Base-by-base conservation (phyloP, 2,113 vertebrate genomes). In the Spilogale gracilis region DNA sequence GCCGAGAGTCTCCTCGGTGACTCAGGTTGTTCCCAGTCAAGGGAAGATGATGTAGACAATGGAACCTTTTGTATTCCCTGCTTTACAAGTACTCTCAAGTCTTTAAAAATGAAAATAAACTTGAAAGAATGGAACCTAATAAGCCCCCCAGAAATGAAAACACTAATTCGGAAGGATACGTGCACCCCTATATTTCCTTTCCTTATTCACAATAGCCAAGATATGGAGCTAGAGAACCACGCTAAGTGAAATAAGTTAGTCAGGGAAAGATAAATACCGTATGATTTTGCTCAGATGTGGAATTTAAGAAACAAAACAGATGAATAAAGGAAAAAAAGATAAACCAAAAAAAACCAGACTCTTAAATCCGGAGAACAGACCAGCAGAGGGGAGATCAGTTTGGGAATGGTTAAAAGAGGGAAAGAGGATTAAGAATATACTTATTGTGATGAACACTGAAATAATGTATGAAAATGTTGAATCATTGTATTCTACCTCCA, bases 61-160 rank as follows among this genome's bases (percentile, higher is more conserved):
- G 25, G 30, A 83, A 43, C 1, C 2, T 16, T 83, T 56, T 20
- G 25, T 67, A 21, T 45, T 83, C 48, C 30, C 38, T 56, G 30
- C 74, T 60, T 80, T 69, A 58, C n/a, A 96, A 58, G 48, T 67
- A 78, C n/a, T 7, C 50, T 79, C 16, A 88, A 81, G n/a, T 4
- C 14, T 65, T 38, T 50, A 73, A 48, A 78, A 87, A 84, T 89
- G 27, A 93, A 90, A 97, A 86, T 58, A 83, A 86, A 83, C 9
- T 58, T 76, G 71, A 27, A 76, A 76, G 43, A 76, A 48, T 23
- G 1, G 73, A 16, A 25, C 43, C 43, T 13, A 76, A 45, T 45
- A 45, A 73, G 38, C 71, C 71, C 71, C 23, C 43, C 43, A 38
- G 45, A 45, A 73, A 73, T 43, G 2, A 73, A 73, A 73, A 73